Conservation (phyloP, 1,140 invertebrate species). For the Tachypleus tridentatus region DNA sequence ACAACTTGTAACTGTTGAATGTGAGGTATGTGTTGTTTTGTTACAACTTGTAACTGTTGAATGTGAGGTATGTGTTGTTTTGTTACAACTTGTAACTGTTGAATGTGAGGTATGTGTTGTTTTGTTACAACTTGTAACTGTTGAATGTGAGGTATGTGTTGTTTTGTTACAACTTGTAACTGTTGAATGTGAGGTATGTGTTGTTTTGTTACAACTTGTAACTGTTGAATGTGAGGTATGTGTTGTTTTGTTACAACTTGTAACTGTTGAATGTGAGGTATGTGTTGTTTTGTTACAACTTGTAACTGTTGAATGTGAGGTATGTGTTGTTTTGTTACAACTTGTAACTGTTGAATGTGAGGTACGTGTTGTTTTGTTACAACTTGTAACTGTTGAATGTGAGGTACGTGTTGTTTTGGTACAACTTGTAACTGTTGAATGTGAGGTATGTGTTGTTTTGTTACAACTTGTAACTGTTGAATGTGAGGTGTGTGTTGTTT, state of each 20-base stretch:
- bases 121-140: conserved; percentile 67
- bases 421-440: conserved; percentile 73
- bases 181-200: no score
- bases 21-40: no score
- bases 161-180: conserved; percentile 70
- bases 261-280: conserved; percentile 80
- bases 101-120: no score
- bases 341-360: conserved; percentile 77
- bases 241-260: conserved; percentile 65
- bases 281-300: no score
- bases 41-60: conserved; percentile 77
- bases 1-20: conserved; percentile 73
- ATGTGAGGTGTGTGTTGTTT: no score
- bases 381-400: conserved; percentile 76
- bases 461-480: conserved; percentile 77
- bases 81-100: conserved; percentile 69
- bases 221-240: no score
- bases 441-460: no score
- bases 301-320: conserved; percentile 76
- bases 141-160: no score
- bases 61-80: no score
- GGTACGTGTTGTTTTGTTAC: no score
- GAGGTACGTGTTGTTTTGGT: no score
- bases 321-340: no score
- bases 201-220: conserved; percentile 67